Evolutionary conservation across 2,888 invertebrate genomes (phyloP).

Genomic region (Xestia c-nigrum): DNA sequence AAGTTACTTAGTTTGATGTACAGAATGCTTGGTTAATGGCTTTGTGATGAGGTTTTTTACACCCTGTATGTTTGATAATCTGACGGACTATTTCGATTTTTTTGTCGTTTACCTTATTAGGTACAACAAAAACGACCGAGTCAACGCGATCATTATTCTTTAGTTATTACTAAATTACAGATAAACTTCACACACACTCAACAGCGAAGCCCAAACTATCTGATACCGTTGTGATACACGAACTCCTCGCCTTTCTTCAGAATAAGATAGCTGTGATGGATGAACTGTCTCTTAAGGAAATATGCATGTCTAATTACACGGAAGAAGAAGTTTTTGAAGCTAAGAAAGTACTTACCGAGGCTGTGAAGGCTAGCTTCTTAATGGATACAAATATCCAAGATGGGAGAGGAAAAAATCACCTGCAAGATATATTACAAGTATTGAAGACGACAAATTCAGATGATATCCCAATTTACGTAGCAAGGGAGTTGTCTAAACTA

Average conservation of each 20-base stretch:
- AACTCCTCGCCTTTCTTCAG: slow-evolving; percentile 45
- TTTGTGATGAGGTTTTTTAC: too few species aligned
- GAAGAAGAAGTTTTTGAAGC: slow-evolving; percentile 27
- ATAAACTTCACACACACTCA: background rate
- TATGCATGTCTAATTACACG: slow-evolving; percentile 4
- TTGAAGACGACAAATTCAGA: slow-evolving; percentile 16
- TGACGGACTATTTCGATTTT: too few species aligned
- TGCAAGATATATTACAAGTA: slow-evolving; percentile 16
- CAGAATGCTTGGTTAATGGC: too few species aligned
- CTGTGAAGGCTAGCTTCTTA: background rate
- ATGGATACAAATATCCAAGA: background rate
- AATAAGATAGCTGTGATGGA: slow-evolving; percentile 31
- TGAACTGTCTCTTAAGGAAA: slow-evolving; percentile 26
- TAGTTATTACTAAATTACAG: slow-evolving; percentile 39
- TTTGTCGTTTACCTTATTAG: background rate
- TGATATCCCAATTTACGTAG: slow-evolving; percentile 25
- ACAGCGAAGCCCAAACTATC: background rate
- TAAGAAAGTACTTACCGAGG: background rate
- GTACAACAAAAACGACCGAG: background rate
- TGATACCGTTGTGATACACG: slow-evolving; percentile 21
- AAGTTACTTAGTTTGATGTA: too few species aligned
- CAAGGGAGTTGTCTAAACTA: slow-evolving; percentile 10
- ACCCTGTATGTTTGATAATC: too few species aligned
- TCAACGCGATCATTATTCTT: slow-evolving; percentile 15
- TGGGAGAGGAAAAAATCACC: background rate